Base-by-base conservation (phyloP, 2,113 vertebrate species). In the Pelmatolapia mariae region DNA sequence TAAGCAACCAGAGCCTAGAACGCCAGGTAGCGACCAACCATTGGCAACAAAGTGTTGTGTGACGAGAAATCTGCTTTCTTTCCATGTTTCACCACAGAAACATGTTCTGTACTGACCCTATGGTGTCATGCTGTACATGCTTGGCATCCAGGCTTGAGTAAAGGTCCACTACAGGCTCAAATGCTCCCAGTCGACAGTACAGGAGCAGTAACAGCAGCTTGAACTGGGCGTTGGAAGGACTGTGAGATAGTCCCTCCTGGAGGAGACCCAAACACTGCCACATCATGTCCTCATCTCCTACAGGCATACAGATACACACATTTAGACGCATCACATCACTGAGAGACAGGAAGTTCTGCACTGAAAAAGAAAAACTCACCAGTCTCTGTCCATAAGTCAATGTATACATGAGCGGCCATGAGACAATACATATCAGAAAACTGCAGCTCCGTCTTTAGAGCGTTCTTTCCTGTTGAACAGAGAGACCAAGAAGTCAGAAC, bases 71-170 rank as follows among this genome's bases (percentile, higher is more conserved):
- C 1, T 1, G 4, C 40, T 45, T 45, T 43, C 38, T 45, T 66
- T 38, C 61, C 61, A 66, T 38, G 61, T 76, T 76, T 76, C 43
- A 76, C 6, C 43, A 10, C 40, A 47, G 22, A 76, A 76, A 10
- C 40, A 47, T 18, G 22, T 76, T 47, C 43, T 29, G 24, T 89
- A 96, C 97, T 96, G 93, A 99, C 98, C 99, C 99, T 90, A 99
- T 99, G 92, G 98, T 99, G 95, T 99, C 99, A 9, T 99, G 98
- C 94, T 99, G 99, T 33, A 99, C 97, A 33, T 99, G 99, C 87
- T 99, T 99, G 78, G 99, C 98, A 16, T 99, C 98, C 4, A 99
- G 97, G 94, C 98, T 99, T 94, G 98, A 96, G 89, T 99, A 99
- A 4, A 99, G 98, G 93, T 99, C 99, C 86, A 98, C 97, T 5